A percentile compares a stretch with the other conserved stretches of the same genome.
Conservation (phyloP, 64 coral and sea anemone species). For the Anthopleura sola region DNA sequence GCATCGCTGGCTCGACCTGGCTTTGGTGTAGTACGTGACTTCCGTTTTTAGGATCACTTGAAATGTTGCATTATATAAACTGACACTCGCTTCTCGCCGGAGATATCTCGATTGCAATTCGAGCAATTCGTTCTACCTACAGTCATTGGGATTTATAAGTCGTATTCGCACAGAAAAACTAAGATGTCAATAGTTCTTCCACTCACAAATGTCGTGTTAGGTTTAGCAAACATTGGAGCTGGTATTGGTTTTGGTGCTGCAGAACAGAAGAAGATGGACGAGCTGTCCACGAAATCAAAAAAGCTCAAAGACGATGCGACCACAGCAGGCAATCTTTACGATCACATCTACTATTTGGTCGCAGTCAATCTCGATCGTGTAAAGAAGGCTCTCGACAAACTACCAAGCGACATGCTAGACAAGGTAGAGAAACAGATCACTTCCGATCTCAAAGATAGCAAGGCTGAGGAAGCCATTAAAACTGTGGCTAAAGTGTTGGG, state of each 20-base stretch:
- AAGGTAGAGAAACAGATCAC: conserved; percentile 25
- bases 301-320: conserved; percentile 34
- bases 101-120: no score
- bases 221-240: conserved; percentile 28
- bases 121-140: no score
- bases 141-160: no score
- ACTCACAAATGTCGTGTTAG: conserved; percentile 15
- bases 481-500: conserved; percentile 24
- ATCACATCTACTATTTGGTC: conserved; percentile 28
- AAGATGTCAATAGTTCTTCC: conserved; percentile 36
- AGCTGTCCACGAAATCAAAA: conserved; percentile 4
- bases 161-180: not conserved
- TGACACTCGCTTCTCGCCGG: no score
- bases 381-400: conserved; percentile 42
- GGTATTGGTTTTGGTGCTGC: conserved; percentile 51
- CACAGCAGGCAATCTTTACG: conserved; percentile 21
- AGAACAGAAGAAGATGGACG: conserved; percentile 42
- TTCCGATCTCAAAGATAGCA: not conserved
- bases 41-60: no score
- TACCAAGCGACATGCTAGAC: conserved; percentile 38
- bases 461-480: conserved; percentile 25
- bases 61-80: no score
- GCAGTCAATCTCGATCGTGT: conserved; percentile 30
- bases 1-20: no score
- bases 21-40: no score